Evolutionary conservation across 2,888 invertebrate genomes (phyloP).

Genomic region (Xylota segnis): DNA sequence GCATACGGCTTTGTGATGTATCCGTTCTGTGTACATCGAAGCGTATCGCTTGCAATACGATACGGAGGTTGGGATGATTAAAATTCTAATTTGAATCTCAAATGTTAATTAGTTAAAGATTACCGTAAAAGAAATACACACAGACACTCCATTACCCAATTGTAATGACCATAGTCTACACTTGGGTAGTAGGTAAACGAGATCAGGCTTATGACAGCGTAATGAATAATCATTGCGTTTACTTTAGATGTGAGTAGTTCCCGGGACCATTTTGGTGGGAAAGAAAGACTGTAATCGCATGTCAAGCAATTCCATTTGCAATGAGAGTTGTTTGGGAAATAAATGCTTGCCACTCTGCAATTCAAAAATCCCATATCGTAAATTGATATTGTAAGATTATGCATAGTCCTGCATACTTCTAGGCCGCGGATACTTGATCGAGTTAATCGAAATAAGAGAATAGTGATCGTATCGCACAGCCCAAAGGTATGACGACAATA

Average conservation of each 20-base stretch:
- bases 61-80: neutral
- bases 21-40: conserved; percentile 32
- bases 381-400: conserved; percentile 9
- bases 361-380: conserved; percentile 17
- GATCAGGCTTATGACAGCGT: neutral
- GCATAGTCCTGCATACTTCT: neutral
- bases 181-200: neutral
- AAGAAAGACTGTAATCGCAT: conserved; percentile 14
- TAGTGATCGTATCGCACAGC: neutral
- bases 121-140: too few species aligned
- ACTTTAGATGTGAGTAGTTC: neutral
- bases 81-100: conserved; percentile 39
- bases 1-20: neutral
- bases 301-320: neutral
- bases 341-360: neutral
- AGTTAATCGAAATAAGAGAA: neutral
- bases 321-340: conserved; percentile 13
- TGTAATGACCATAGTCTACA: neutral
- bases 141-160: neutral
- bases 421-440: neutral
- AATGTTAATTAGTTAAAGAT: conserved; percentile 58
- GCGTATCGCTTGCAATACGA: conserved; percentile 16
- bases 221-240: conserved; percentile 1
- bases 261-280: conserved; percentile 9
- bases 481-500: neutral